Percentiles rank a stretch among this genome's conserved stretches.
These are phyloP conservation scores for Poeciliopsis turrubarensis DNA, from an alignment of 2,113 vertebrate genomes.

Conservation along the genomic window DNA sequence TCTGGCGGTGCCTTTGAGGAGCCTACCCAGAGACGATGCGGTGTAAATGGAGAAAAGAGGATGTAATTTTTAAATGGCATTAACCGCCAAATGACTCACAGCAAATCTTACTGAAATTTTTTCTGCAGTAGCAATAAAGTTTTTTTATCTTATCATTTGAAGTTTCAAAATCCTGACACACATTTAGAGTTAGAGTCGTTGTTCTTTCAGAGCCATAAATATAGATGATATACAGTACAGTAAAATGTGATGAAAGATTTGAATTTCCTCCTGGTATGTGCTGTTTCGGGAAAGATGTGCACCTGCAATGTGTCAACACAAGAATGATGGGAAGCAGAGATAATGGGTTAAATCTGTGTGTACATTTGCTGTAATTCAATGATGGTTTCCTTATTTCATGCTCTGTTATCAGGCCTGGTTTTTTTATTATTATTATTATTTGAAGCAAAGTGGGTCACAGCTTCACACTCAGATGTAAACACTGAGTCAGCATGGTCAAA, in stretches of 20 bases:
- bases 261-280: conserved; percentile 31
- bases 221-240: background rate
- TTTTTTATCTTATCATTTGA: background rate
- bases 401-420: background rate
- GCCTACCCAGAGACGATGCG: background rate
- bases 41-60: conserved; percentile 4
- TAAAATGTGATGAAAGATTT: conserved; percentile 17
- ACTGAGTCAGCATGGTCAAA: background rate
- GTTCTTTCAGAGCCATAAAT: background rate
- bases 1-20: conserved; percentile 42
- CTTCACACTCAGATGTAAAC: background rate
- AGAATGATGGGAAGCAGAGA: background rate
- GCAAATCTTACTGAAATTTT: background rate
- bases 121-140: background rate
- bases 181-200: background rate
- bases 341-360: background rate
- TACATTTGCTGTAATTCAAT: background rate
- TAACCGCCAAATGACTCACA: background rate
- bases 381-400: background rate
- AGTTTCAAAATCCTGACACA: background rate
- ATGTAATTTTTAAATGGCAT: background rate
- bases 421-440: background rate
- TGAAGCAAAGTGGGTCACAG: background rate
- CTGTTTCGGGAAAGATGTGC: conserved; percentile 13
- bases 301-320: conserved; percentile 10